Percentiles rank a stretch among this genome's conserved stretches.
Conservation (phyloP, 2,888 invertebrate species). For the Philonicus albiceps region DNA sequence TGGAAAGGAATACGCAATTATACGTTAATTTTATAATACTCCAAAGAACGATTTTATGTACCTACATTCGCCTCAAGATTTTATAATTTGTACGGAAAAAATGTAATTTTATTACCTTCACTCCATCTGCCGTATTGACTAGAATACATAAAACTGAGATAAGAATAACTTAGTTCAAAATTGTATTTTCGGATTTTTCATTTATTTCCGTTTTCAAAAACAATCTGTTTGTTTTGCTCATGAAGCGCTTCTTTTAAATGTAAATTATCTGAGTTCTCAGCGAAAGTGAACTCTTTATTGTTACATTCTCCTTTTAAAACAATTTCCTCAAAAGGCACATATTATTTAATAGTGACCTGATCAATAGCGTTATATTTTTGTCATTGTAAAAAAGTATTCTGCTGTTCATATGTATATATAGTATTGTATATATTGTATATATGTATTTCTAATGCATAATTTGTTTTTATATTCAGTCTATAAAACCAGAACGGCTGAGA, state of each 20-base stretch:
- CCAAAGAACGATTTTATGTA: background rate
- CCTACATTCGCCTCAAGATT: background rate
- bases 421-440: constrained; percentile 27
- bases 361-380: constrained; percentile 12
- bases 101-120: constrained; percentile 29
- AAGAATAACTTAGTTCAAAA: constrained; percentile 18
- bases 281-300: background rate
- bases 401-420: constrained; percentile 12
- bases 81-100: constrained; percentile 6
- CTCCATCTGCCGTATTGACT: constrained; percentile 28
- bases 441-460: constrained; percentile 30
- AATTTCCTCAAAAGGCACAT: constrained; percentile 32
- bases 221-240: background rate
- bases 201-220: background rate
- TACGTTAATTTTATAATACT: background rate
- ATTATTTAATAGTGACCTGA: constrained; percentile 38
- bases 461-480: constrained; percentile 51
- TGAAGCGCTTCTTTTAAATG: background rate
- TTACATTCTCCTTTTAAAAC: constrained; percentile 29
- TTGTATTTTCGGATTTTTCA: background rate
- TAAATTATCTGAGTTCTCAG: background rate
- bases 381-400: constrained; percentile 10
- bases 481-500: constrained; percentile 57
- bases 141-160: constrained; percentile 26
- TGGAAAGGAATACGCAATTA: background rate